phyloP scores from a whole-genome alignment of 2,797 vertebrate species.

The Acanthurus tractus region DNA sequence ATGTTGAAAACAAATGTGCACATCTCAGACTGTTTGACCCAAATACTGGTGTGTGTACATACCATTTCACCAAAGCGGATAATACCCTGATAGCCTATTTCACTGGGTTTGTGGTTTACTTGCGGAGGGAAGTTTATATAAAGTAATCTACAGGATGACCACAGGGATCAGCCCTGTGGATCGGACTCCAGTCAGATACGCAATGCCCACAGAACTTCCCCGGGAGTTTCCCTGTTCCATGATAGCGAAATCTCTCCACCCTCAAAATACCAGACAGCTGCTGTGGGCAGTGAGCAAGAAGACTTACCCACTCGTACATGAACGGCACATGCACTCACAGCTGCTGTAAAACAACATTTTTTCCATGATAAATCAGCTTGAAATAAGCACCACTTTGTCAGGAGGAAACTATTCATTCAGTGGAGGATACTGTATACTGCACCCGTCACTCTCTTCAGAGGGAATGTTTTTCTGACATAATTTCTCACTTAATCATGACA shows the following conservation, averaged over 20 bases:
- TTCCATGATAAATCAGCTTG: conserved; percentile 51
- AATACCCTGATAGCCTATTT: conserved; percentile 35
- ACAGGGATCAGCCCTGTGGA: conserved; percentile 50
- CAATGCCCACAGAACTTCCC: conserved; percentile 57
- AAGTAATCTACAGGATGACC: conserved; percentile 64
- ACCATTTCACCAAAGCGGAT: conserved; percentile 31
- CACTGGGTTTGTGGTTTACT: conserved; percentile 60
- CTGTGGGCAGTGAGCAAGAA: conserved; percentile 56
- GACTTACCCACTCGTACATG: conserved; percentile 40
- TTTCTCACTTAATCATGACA: conserved; percentile 1
- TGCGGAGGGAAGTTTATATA: conserved; percentile 61
- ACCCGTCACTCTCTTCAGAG: conserved; percentile 8
- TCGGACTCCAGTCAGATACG: conserved; percentile 52
- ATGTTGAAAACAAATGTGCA: conserved; percentile 52
- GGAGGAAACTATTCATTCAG: conserved; percentile 59
- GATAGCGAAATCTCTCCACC: conserved; percentile 75
- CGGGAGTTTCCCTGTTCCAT: conserved; percentile 77
- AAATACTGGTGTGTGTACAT: conserved; percentile 30
- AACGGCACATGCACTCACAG: conserved; percentile 42
- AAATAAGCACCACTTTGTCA: conserved; percentile 53
- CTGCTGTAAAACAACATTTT: conserved; percentile 56
- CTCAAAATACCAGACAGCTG: conserved; percentile 84
- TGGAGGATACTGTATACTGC: conserved; percentile 11
- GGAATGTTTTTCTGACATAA: conserved; percentile 2
- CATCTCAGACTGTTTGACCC: conserved; percentile 53